Evolutionary conservation across 1,140 invertebrate species (phyloP), one percentile per base, ranked within the genome.

Genomic region (Cydia pomonella): DNA sequence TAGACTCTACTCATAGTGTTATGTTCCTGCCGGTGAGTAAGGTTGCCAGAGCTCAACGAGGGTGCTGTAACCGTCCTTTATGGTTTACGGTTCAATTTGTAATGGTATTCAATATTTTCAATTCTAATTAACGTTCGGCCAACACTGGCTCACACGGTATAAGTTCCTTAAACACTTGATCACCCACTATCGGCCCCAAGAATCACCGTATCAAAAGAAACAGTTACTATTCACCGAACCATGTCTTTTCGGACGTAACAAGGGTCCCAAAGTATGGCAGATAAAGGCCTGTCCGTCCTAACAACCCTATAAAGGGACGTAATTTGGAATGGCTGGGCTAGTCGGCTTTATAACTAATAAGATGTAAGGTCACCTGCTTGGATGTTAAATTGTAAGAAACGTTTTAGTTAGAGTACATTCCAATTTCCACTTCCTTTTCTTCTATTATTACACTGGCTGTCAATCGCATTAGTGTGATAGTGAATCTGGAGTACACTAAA

Each of bases 281-380:
- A 69, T 69, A 69, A 69, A 69, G 33, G 64, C 64, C 27, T 69
- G 64, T 69, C 63, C 27, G 64, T 33, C 64, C 27, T 69, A 69
- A 69, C 64, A 33, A 27, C 27, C 64, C 29, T 69, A 69, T 69
- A 69, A 69, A 69, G 64, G 29, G 64, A 16, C 6, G 29, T 18
- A 69, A 33, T 33, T 69, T 41, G 27, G 5, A 33, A 69, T 69
- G 63, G 23, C 47, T n/a, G 63, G 29, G 18, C 18, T 7, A 69
- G 64, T 33, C n/a, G 3, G 27, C 27, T 59, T 38, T 69, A 69
- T 18, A 69, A 38, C 27, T n/a, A 33, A 38, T 16, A 69, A 33
- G 27, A 69, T 33, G 63, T 16, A 29, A 64, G 63, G 63, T 64
- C 63, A 64, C 63, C 63, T 64, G 63, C 21, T 59, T 21, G 53